phyloP scores from a whole-genome alignment of 2,888 invertebrate genomes.

The Deilephila elpenor region DNA sequence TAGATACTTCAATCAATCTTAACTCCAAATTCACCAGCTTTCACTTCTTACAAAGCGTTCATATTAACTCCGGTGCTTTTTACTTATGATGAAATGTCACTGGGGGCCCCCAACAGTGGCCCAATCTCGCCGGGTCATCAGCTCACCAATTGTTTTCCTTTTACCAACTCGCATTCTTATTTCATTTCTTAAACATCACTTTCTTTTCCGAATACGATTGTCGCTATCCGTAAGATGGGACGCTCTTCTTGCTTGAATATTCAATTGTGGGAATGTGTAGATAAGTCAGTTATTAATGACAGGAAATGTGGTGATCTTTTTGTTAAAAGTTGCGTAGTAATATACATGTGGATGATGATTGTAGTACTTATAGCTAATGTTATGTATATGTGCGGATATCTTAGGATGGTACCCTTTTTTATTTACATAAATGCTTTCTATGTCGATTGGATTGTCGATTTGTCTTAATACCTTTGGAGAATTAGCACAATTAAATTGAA shows the following conservation, averaged over 20 bases:
- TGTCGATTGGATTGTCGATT: too few relatives aligned
- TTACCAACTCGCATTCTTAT: constrained; percentile 24
- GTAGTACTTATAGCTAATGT: not conserved
- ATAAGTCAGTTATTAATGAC: not conserved
- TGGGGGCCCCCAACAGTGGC: constrained; percentile 24
- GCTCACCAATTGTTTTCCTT: constrained; percentile 27
- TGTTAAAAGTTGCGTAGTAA: not conserved
- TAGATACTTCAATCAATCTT: not conserved
- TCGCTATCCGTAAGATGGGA: constrained; percentile 15
- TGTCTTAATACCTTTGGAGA: not conserved
- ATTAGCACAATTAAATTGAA: not conserved
- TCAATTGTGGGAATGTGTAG: constrained; percentile 5
- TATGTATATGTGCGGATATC: too few relatives aligned
- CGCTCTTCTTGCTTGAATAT: constrained; percentile 25
- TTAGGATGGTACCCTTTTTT: too few relatives aligned
- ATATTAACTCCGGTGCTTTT: constrained; percentile 24
- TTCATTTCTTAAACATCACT: constrained; percentile 32
- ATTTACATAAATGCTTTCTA: too few relatives aligned
- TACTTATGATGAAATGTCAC: constrained; percentile 25
- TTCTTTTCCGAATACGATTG: constrained; percentile 41
- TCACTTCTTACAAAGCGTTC: constrained; percentile 16
- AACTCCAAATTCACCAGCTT: constrained; percentile 11
- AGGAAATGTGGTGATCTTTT: not conserved
- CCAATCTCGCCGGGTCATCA: constrained; percentile 24
- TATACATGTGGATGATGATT: not conserved